Base-by-base conservation (phyloP, 37 sponge, comb jelly and placozoan species). In the Bolinopsis microptera region DNA sequence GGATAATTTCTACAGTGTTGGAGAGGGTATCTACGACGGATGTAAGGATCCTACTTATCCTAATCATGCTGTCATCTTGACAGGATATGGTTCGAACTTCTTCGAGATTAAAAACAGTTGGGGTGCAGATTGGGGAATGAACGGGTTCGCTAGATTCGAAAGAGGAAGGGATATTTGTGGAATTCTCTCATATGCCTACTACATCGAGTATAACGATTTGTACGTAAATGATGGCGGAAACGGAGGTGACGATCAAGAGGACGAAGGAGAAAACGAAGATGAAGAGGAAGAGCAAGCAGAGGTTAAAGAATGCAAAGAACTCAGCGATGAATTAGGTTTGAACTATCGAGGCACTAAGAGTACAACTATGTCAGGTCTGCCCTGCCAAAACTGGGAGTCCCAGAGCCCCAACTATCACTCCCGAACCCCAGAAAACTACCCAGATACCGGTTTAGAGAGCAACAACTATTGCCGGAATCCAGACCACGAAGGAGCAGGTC, bases 121-220 rank as follows among this genome's bases (percentile, higher is more conserved):
- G 75, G 75, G 75, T 72, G 75, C 75, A 24, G 75, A 72, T 28
- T 72, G 75, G 75, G 75, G 75, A 5, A 5, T 72, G 31, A 21
- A 72, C 75, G 75, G 75, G 13, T 72, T 23, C 25, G 75, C 31
- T 3, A n/a, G 75, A 72, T 30, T 72, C 5, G 75, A 72, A 28
- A 8, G 75, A 72, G 75, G 75, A 5, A n/a, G 75, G 75, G 75
- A 72, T 72, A 72, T 72, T 8, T 72, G 75, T 72, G 75, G 75
- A 72, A 8, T 72, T n/a, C 75, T 72, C n/a, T 72, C 75, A 5
- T 72, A 72, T 28, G 75, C 75, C 25, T 72, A 72, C 75, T 72
- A 72, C 31, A 28, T 72, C 27, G 75, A 72, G 18, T 72, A 28
- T 3, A 72, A 72, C 22, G 75, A 72, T 21, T 28, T 72, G 18